These are phyloP conservation scores for Chrysina gloriosa DNA, from an alignment of 2,888 invertebrate species.

Conservation along the genomic window DNA sequence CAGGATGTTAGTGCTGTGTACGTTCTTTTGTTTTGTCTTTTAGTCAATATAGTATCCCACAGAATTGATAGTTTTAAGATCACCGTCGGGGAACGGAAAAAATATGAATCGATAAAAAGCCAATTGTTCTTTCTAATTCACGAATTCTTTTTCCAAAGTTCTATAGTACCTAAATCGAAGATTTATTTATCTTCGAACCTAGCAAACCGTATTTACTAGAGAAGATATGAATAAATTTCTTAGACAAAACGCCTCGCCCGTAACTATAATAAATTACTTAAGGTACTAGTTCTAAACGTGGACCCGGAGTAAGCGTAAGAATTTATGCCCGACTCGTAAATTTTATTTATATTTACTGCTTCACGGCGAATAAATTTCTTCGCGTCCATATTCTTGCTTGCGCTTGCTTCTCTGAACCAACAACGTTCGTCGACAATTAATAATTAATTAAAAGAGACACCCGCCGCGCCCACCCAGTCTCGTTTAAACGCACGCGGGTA, in stretches of 20 bases:
- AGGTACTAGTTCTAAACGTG: not conserved
- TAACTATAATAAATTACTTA: conserved; percentile 22
- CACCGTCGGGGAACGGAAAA: too few species aligned
- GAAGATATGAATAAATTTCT: conserved; percentile 18
- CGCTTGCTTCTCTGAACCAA: not conserved
- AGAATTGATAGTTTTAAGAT: too few species aligned
- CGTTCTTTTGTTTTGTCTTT: too few species aligned
- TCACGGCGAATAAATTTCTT: conserved; percentile 25
- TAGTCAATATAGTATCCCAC: too few species aligned
- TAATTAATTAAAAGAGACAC: conserved; percentile 19
- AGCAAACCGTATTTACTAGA: not conserved
- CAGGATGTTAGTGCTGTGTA: too few species aligned
- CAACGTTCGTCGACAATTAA: conserved; percentile 4
- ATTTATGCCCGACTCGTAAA: conserved; percentile 23
- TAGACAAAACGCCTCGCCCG: not conserved
- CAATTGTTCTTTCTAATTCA: too few species aligned
- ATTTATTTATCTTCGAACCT: too few species aligned
- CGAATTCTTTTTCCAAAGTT: too few species aligned
- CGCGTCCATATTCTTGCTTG: not conserved
- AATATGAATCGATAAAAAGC: too few species aligned
- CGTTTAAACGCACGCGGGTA: not conserved
- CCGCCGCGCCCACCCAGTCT: not conserved
- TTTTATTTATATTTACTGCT: conserved; percentile 32
- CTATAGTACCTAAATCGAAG: too few species aligned
- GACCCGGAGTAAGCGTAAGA: not conserved